Evolutionary conservation across 2,797 vertebrate species (phyloP), one percentile per base, ranked within the genome.

Genomic region (Argyrosomus regius): DNA sequence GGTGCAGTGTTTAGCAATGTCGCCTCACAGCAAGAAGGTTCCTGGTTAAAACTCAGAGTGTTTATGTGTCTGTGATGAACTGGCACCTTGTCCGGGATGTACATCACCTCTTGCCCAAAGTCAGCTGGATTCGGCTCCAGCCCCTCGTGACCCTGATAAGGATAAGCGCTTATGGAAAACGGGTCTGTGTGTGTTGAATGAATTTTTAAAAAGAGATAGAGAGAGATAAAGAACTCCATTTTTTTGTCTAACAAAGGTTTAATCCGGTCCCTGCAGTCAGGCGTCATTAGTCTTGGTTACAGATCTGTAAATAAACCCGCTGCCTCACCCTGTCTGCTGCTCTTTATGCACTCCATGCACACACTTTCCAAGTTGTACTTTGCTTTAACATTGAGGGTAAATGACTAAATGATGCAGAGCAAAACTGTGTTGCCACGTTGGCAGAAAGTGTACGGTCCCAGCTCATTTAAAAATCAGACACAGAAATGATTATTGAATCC

Each of bases 401-500:
- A 83, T 76, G 14, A 71, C 65, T 72, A 59, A 72, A 41, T 59
- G 65, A 76, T 62, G 60, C 49, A 45, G 3, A 56, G 24, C 61
- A 75, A 69, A 77, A 76, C 49, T 49, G 50, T 80, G 35, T 50
- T 76, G 78, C 80, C 41, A 35, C 31, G 26, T 71, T 26, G 8
- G 71, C 71, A 78, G 43, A 77, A 79, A 66, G 5, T 48, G 50
- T 16, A 12, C 6, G 24, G 39, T n/a, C 18, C 31, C 10, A 5
- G 41, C 62, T 80, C 75, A 61, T 82, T 81, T 84, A 75, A 60
- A 77, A 82, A 73, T 75, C 62, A n/a, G 13, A 43, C 60, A 35
- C 74, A 54, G 60, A 75, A 88, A 72, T 46, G 16, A 70, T 80
- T 75, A 67, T 74, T 74, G 39, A 72, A 77, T 78, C 48, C 52